These are phyloP conservation scores for Leptopilina boulardi DNA, from an alignment of 1,140 invertebrate genomes.

Conservation along the genomic window DNA sequence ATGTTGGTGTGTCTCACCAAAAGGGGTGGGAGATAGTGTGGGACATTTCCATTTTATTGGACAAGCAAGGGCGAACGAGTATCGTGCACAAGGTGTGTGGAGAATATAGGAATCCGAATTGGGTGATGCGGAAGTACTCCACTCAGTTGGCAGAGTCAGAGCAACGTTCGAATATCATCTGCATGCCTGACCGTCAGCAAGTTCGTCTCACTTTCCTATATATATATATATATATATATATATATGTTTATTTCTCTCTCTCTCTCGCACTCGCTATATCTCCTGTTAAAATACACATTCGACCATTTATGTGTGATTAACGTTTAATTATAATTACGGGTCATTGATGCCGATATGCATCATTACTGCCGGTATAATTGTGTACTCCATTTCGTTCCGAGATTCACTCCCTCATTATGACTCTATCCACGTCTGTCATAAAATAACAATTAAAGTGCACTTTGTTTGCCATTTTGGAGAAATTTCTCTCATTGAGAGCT, in stretches of 20 bases:
- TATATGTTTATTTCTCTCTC: not conserved
- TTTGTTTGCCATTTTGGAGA: not conserved
- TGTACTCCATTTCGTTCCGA: constrained; percentile 7
- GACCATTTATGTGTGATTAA: constrained; percentile 27
- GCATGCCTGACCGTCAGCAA: constrained; percentile 11
- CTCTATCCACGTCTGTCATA: not conserved
- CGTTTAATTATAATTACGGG: constrained; percentile 27
- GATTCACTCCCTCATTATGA: constrained; percentile 13
- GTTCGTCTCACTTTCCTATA: not conserved
- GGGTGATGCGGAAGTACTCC: not conserved
- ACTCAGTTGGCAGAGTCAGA: not conserved
- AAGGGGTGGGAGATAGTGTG: not conserved
- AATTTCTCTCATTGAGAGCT: too few species aligned
- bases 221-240: not conserved
- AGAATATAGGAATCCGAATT: constrained; percentile 21
- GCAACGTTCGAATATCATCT: not conserved
- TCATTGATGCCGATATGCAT: constrained; percentile 3
- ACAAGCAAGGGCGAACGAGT: constrained; percentile 13
- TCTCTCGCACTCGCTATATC: not conserved
- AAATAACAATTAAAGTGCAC: not conserved
- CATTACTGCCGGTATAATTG: constrained; percentile 17
- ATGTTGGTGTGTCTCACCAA: constrained; percentile 9
- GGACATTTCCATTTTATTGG: constrained; percentile 29
- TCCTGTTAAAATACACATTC: not conserved
- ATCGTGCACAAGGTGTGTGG: constrained; percentile 27